Conservation (phyloP, 2,888 invertebrate genomes). For the Acronicta aceris region DNA sequence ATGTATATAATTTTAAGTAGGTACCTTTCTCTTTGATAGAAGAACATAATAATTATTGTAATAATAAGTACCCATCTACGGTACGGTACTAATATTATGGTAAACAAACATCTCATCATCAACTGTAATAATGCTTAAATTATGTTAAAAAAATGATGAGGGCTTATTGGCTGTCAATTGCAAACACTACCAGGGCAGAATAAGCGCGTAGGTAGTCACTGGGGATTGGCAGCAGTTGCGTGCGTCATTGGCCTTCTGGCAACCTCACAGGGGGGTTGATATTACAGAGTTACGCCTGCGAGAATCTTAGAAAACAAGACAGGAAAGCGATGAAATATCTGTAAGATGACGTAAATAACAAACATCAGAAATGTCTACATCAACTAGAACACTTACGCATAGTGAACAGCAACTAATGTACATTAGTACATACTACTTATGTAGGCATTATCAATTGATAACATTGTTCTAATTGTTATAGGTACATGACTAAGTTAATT, state of each 20-base stretch:
- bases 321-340: slow-evolving; percentile 4
- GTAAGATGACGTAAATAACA: slow-evolving; percentile 21
- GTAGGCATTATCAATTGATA: background rate
- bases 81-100: too few species aligned
- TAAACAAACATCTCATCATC: slow-evolving; percentile 14
- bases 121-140: slow-evolving; percentile 5
- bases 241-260: slow-evolving; percentile 67
- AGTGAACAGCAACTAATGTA: background rate
- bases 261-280: slow-evolving; percentile 49
- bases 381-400: background rate
- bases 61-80: too few species aligned
- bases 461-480: background rate
- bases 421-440: too few species aligned
- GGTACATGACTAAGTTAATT: background rate
- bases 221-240: slow-evolving; percentile 37
- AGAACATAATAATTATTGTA: slow-evolving; percentile 6
- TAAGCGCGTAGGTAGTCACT: slow-evolving; percentile 53
- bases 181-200: slow-evolving; percentile 70
- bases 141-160: slow-evolving; percentile 33
- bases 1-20: too few species aligned
- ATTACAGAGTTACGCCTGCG: slow-evolving; percentile 29
- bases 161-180: slow-evolving; percentile 70
- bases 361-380: background rate
- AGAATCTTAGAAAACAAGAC: slow-evolving; percentile 21
- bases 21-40: background rate